Evolutionary conservation across 1,140 invertebrate species (phyloP).

Genomic region (Hyles vespertilio): DNA sequence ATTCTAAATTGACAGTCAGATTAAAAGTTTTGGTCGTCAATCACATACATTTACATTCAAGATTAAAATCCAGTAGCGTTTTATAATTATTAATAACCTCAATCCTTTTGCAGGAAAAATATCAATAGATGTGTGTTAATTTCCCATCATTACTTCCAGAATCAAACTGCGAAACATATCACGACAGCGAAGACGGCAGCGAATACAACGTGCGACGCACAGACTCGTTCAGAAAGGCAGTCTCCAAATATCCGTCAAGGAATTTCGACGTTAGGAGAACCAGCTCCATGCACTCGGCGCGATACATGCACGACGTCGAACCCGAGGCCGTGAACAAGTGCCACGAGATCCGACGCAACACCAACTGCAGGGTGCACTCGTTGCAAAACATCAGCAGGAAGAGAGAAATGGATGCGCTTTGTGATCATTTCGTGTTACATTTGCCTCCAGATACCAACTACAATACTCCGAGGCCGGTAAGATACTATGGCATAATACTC

Average conservation of each 20-base stretch:
- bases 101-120: too few relatives aligned
- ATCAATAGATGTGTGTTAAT: too few relatives aligned
- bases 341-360: slow-evolving; percentile 34
- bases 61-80: too few relatives aligned
- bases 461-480: slow-evolving; percentile 54
- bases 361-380: slow-evolving; percentile 55
- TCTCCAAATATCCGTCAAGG: slow-evolving; percentile 47
- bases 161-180: slow-evolving; percentile 61
- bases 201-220: slow-evolving; percentile 61
- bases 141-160: slow-evolving; percentile 30
- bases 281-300: slow-evolving; percentile 60
- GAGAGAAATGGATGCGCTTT: slow-evolving; percentile 52
- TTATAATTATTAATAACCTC: too few relatives aligned
- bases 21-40: too few relatives aligned
- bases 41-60: too few relatives aligned
- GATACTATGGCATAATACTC: background rate
- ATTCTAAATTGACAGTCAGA: too few relatives aligned
- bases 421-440: slow-evolving; percentile 61
- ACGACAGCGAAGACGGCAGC: slow-evolving; percentile 65
- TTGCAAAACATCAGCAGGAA: slow-evolving; percentile 60
- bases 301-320: slow-evolving; percentile 48
- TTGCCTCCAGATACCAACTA: slow-evolving; percentile 57
- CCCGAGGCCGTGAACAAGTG: slow-evolving; percentile 33
- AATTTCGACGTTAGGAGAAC: slow-evolving; percentile 58
- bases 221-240: slow-evolving; percentile 57